phyloP scores from a whole-genome alignment of 2,113 vertebrate species.

The Daphoenositta chrysoptera region DNA sequence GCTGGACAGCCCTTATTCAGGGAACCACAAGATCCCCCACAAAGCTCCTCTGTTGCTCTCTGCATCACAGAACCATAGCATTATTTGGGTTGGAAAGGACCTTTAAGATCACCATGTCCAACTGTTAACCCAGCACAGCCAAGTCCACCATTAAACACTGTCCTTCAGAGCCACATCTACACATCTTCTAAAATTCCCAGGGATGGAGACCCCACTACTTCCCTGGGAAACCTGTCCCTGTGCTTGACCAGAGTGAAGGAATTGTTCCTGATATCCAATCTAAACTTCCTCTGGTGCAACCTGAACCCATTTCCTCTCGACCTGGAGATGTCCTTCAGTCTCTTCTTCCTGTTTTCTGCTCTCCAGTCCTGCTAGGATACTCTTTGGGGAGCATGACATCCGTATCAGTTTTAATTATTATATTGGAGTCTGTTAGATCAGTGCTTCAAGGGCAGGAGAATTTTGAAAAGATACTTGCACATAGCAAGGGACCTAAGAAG shows the following conservation, averaged over 20 bases:
- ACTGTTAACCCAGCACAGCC: not conserved
- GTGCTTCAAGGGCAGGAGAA: not conserved
- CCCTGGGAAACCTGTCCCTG: not conserved
- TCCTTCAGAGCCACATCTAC: not conserved
- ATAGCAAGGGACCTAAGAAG: not conserved
- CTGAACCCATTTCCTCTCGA: not conserved
- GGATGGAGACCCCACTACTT: not conserved
- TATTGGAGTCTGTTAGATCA: not conserved
- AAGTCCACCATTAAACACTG: not conserved
- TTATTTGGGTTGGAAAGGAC: not conserved
- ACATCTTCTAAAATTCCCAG: not conserved
- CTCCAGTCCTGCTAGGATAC: not conserved
- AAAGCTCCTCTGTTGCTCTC: not conserved
- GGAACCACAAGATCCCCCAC: not conserved
- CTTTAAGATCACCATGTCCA: not conserved
- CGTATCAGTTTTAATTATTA: not conserved
- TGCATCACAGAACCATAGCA: not conserved
- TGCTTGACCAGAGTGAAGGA: not conserved
- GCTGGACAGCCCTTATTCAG: not conserved
- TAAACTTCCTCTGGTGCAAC: not conserved
- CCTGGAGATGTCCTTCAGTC: not conserved
- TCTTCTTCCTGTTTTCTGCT: not conserved
- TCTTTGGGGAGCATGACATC: not conserved
- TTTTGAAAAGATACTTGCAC: not conserved
- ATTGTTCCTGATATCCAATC: not conserved